These are phyloP conservation scores for Noturus placidus DNA, from an alignment of 2,113 vertebrate species.

Conservation along the genomic window DNA sequence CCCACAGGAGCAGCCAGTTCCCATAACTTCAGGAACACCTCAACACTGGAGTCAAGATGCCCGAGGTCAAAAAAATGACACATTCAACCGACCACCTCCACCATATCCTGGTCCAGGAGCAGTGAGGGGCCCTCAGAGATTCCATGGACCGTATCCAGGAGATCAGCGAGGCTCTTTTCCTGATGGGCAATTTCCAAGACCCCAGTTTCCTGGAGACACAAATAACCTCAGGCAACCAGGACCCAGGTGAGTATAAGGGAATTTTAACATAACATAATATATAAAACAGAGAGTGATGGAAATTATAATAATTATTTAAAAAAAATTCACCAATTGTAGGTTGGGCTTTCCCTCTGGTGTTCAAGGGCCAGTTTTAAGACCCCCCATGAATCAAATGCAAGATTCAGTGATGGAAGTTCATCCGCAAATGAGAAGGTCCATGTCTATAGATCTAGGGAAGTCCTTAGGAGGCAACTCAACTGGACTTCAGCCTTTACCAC, in stretches of 20 bases:
- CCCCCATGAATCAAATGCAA: slow-evolving; percentile 77
- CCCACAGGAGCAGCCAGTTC: slow-evolving; percentile 71
- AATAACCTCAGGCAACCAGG: slow-evolving; percentile 82
- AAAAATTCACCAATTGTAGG: slow-evolving; percentile 62
- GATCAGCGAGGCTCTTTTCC: slow-evolving; percentile 80
- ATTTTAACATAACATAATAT: neutral
- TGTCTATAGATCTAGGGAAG: slow-evolving; percentile 83
- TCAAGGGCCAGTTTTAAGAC: slow-evolving; percentile 74
- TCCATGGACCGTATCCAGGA: slow-evolving; percentile 77
- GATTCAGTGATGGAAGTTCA: slow-evolving; percentile 60
- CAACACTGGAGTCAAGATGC: slow-evolving; percentile 87
- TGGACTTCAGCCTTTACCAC: slow-evolving; percentile 82
- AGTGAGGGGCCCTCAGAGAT: slow-evolving; percentile 78
- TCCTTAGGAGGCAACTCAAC: slow-evolving; percentile 70
- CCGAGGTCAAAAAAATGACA: slow-evolving; percentile 71
- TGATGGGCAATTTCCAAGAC: slow-evolving; percentile 80
- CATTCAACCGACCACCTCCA: slow-evolving; percentile 89
- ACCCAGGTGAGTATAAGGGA: slow-evolving; percentile 76
- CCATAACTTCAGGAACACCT: slow-evolving; percentile 69
- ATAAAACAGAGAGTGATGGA: neutral
- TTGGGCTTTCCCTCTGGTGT: slow-evolving; percentile 82
- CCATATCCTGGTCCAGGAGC: slow-evolving; percentile 92
- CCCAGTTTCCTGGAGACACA: slow-evolving; percentile 77
- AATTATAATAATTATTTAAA: neutral
- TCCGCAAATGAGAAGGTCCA: slow-evolving; percentile 83